Conservation (phyloP, 2,113 vertebrate genomes). For the Cyphomyrus discorhynchus region DNA sequence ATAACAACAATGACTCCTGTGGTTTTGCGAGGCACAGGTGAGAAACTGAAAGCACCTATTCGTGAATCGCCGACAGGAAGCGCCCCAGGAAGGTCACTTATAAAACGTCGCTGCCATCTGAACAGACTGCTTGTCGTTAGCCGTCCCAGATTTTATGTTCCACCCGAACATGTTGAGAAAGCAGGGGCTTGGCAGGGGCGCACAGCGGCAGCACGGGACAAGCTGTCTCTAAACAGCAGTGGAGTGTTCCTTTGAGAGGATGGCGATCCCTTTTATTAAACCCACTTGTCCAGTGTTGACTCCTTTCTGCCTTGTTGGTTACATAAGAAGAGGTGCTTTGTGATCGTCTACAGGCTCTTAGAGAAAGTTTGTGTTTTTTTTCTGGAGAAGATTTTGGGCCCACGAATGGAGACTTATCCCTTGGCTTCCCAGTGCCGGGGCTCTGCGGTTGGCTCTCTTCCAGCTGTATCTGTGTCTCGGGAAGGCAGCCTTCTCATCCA, state of each 20-base stretch:
- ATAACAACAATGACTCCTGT: neutral
- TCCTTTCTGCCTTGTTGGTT: constrained; percentile 25
- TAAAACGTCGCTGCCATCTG: constrained; percentile 24
- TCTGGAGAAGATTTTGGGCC: neutral
- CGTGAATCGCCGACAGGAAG: neutral
- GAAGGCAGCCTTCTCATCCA: constrained; percentile 37
- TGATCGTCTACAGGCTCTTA: constrained; percentile 35
- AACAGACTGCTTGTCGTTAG: constrained; percentile 32
- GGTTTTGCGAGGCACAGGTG: neutral
- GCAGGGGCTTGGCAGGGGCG: constrained; percentile 37
- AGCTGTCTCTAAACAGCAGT: constrained; percentile 18
- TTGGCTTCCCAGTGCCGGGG: constrained; percentile 25
- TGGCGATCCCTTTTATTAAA: constrained; percentile 22
- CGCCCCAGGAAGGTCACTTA: constrained; percentile 12
- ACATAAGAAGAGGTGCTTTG: constrained; percentile 29
- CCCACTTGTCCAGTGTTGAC: constrained; percentile 29
- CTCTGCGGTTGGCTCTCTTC: constrained; percentile 46
- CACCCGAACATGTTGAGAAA: constrained; percentile 36
- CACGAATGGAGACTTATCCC: constrained; percentile 29
- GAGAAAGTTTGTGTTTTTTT: constrained; percentile 15
- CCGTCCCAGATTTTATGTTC: constrained; percentile 37
- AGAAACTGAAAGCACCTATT: neutral
- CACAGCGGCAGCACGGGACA: constrained; percentile 2
- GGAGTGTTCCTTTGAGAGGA: constrained; percentile 24
- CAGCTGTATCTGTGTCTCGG: constrained; percentile 45